A percentile compares a stretch with the other conserved stretches of the same genome.
Conservation (phyloP, 2,797 vertebrate species). For the Paramormyrops hopkinsi region DNA sequence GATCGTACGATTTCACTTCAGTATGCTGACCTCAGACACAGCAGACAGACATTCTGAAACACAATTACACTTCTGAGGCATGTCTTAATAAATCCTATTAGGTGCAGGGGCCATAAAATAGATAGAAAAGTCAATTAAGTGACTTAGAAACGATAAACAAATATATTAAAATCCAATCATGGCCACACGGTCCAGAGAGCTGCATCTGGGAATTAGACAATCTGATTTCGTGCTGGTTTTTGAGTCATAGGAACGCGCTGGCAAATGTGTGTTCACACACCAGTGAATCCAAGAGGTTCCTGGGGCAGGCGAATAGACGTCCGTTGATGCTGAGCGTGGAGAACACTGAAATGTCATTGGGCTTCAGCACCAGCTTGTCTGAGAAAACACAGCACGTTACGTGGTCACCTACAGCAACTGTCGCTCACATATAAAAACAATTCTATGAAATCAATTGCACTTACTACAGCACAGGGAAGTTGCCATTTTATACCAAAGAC, state of each 20-base stretch:
- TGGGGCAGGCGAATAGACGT: constrained; percentile 82
- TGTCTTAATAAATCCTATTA: background rate
- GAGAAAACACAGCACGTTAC: constrained; percentile 36
- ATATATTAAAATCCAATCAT: background rate
- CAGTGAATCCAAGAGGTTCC: constrained; percentile 87
- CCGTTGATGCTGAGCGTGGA: constrained; percentile 88
- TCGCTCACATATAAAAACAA: background rate
- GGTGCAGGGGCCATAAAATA: background rate
- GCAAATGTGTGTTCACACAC: constrained; percentile 54
- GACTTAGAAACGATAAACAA: background rate
- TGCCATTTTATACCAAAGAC: background rate
- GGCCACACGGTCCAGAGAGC: constrained; percentile 21
- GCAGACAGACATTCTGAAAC: background rate
- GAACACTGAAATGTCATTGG: constrained; percentile 89
- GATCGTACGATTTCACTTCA: background rate
- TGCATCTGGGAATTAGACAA: constrained; percentile 5
- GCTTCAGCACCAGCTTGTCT: constrained; percentile 91
- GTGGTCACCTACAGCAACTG: background rate
- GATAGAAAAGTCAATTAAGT: background rate
- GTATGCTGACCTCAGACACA: background rate
- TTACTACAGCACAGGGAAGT: background rate
- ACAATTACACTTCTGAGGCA: background rate
- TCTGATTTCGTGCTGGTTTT: background rate
- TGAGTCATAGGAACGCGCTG: background rate
- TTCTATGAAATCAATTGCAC: background rate